These are phyloP conservation scores for Arizona elegans DNA, from an alignment of 2,113 vertebrate species.

Conservation along the genomic window DNA sequence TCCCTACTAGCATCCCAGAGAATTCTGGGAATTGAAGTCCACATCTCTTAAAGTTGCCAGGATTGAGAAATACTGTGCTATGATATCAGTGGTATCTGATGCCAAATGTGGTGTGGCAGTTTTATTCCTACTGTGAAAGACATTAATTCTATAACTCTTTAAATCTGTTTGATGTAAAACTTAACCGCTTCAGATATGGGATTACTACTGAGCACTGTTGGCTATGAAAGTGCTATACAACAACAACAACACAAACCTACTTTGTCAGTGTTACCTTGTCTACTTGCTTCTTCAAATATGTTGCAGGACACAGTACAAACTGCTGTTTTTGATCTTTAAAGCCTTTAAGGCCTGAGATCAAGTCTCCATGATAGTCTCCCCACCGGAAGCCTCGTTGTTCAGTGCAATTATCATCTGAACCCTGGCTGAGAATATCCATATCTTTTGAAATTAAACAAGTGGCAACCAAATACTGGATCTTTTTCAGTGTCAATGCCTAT, in stretches of 20 bases:
- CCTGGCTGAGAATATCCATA: background rate
- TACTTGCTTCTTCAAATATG: background rate
- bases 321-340: background rate
- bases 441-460: background rate
- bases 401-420: background rate
- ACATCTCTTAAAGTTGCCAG: background rate
- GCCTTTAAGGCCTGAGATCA: background rate
- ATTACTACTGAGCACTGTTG: background rate
- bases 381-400: background rate
- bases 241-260: background rate
- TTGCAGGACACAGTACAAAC: background rate
- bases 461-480: too few species aligned
- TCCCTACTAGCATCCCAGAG: background rate
- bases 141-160: background rate
- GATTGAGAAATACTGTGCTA: background rate
- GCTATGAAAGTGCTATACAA: background rate
- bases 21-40: too few species aligned
- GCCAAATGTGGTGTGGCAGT: too few species aligned
- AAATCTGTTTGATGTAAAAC: background rate
- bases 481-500: background rate
- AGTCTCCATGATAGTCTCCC: background rate
- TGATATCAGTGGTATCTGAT: background rate
- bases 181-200: background rate
- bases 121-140: too few species aligned
- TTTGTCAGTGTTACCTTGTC: background rate